Base-by-base conservation (phyloP, 2,888 invertebrate genomes). In the Thecocarcelia acutangulata region DNA sequence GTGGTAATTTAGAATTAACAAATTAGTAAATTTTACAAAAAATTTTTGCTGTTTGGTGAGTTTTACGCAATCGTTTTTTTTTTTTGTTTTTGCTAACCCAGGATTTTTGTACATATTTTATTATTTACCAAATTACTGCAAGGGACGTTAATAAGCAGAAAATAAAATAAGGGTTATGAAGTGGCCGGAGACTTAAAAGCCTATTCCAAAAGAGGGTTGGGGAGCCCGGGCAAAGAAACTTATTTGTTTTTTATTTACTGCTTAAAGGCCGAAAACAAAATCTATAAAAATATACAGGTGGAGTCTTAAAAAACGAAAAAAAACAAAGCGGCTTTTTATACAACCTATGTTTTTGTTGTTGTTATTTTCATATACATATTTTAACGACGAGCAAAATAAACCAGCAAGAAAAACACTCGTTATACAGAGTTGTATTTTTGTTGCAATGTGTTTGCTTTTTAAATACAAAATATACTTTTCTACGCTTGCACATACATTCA, bases 251-350 rank as follows among this genome's bases (percentile, higher is more conserved):
- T 37, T 81, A 75, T 79, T 70, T 81, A 79, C 70, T 59, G 12
- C 54, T 13, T 69, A 56, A 69, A 73, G 68, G 70, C 66, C 70
- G 70, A 78, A 83, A 74, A 74, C 69, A 76, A 70, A 73, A 74
- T 74, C 44, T 70, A 70, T 52, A 70, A 77, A 80, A 77, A 77
- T 80, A 79, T 73, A 80, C 83, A 80, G 83, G 81, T 78, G 81
- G 78, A 80, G 80, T 70, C 56, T 86, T 86, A 78, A 80, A 46
- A 44, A 28, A 68, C 13, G 50, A 66, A 69, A 61, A 63, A 84
- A 86, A 87, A 87, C 86, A 88, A 82, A 87, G 87, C 87, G 88
- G 87, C 88, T 85, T 87, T 87, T 86, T 87, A 84, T 87, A 86
- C 84, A 84, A 21, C 15, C 77, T 84, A 75, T 58, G 58, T 78